Conservation (phyloP, 2,797 vertebrate genomes). For the Falco naumanni region DNA sequence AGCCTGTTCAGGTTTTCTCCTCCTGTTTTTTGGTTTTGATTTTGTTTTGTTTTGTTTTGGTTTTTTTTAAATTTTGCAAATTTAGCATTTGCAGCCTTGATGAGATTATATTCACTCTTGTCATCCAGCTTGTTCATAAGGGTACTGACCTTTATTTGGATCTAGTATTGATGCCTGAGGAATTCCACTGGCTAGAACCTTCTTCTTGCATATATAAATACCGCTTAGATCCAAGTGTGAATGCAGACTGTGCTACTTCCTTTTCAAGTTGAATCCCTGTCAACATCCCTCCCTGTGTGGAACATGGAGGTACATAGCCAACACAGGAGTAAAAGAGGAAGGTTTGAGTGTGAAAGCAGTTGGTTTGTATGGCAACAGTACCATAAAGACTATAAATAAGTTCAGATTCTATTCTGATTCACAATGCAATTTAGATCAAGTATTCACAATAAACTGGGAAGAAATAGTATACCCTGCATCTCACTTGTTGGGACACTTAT, state of each 20-base stretch:
- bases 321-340: not conserved
- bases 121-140: not conserved
- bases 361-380: not conserved
- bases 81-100: not conserved
- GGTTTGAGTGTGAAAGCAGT: not conserved
- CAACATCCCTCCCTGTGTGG: not conserved
- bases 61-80: too few species aligned
- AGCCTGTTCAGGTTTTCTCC: not conserved
- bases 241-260: not conserved
- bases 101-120: not conserved
- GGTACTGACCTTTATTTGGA: not conserved
- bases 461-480: not conserved
- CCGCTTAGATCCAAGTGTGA: not conserved
- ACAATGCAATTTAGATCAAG: not conserved
- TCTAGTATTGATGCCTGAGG: not conserved
- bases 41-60: too few species aligned
- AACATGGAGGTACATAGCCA: not conserved
- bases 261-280: not conserved
- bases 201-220: not conserved
- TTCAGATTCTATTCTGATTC: not conserved
- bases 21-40: too few species aligned
- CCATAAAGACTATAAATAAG: not conserved
- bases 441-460: not conserved
- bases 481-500: too few species aligned
- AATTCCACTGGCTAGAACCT: not conserved